A percentile compares a stretch with the other conserved stretches of the same genome.
Evolutionary conservation across 1,140 invertebrate genomes (phyloP).

Genomic region (Tenebrio molitor): DNA sequence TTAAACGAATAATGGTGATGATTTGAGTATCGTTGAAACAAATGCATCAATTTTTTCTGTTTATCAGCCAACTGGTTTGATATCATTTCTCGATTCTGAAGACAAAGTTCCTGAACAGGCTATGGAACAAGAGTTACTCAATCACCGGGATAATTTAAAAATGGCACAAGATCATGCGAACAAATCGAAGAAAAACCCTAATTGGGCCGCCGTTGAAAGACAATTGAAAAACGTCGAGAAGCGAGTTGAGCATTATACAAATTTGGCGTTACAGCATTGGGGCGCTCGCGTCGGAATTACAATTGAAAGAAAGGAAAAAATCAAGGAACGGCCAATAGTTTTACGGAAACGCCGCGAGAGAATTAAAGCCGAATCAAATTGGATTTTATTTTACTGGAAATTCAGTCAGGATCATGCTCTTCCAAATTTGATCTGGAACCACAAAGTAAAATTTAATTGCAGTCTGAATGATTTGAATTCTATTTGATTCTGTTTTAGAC

Average conservation of each 20-base stretch:
- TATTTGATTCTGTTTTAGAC: conserved; percentile 73
- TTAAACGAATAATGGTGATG: conserved; percentile 90
- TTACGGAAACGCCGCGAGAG: conserved; percentile 90
- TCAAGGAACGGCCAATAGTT: conserved; percentile 85
- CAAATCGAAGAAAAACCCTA: conserved; percentile 74
- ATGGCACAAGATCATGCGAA: conserved; percentile 88
- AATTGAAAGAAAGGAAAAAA: conserved; percentile 75
- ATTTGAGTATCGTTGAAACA: conserved; percentile 20
- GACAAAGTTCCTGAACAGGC: conserved; percentile 86
- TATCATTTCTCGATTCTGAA: conserved; percentile 90
- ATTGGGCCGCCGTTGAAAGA: conserved; percentile 79
- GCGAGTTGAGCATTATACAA: conserved; percentile 79
- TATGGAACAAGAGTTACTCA: conserved; percentile 76
- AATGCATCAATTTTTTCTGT: too few species aligned
- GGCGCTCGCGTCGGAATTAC: conserved; percentile 81
- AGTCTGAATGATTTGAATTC: conserved; percentile 25
- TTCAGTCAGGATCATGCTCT: conserved; percentile 95
- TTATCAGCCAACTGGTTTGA: conserved; percentile 88
- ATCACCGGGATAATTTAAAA: conserved; percentile 94
- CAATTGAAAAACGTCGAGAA: conserved; percentile 85
- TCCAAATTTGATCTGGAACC: conserved; percentile 99
- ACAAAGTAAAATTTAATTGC: conserved; percentile 78
- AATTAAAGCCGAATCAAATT: conserved; percentile 94
- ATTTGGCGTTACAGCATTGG: conserved; percentile 92
- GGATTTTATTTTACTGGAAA: conserved; percentile 95